Evolutionary conservation across 2,797 vertebrate genomes (phyloP).

Genomic region (Perodicticus potto): DNA sequence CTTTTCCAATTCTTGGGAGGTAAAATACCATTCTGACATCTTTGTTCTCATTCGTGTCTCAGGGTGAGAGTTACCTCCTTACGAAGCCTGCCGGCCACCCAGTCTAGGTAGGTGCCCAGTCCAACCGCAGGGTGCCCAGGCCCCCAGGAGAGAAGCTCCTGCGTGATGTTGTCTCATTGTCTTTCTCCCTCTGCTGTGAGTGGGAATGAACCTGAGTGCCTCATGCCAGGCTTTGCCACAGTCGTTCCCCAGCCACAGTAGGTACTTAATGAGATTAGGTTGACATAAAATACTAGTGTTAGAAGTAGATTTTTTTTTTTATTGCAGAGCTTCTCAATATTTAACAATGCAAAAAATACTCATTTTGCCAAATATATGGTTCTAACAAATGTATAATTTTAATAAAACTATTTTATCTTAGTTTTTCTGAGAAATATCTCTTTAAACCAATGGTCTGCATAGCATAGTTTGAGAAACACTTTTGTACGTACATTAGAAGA

Average conservation of each 20-base stretch:
- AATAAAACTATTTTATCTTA: conserved; percentile 21
- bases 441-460: not conserved
- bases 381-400: not conserved
- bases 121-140: no score
- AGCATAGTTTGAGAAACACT: not conserved
- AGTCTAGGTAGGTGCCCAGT: not conserved
- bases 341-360: conserved; percentile 29
- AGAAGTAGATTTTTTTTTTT: not conserved
- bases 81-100: not conserved
- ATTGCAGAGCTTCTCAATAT: not conserved
- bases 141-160: not conserved
- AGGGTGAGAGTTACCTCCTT: not conserved
- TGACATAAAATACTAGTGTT: not conserved
- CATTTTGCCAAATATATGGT: not conserved
- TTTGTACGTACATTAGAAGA: not conserved
- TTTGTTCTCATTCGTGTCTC: not conserved
- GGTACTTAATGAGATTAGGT: not conserved
- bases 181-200: not conserved
- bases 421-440: not conserved
- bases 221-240: no score
- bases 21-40: not conserved
- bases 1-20: not conserved
- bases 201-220: not conserved
- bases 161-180: not conserved
- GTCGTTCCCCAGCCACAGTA: no score